phyloP scores from a whole-genome alignment of 2,113 vertebrate genomes.

The Microcebus ravelobensis region DNA sequence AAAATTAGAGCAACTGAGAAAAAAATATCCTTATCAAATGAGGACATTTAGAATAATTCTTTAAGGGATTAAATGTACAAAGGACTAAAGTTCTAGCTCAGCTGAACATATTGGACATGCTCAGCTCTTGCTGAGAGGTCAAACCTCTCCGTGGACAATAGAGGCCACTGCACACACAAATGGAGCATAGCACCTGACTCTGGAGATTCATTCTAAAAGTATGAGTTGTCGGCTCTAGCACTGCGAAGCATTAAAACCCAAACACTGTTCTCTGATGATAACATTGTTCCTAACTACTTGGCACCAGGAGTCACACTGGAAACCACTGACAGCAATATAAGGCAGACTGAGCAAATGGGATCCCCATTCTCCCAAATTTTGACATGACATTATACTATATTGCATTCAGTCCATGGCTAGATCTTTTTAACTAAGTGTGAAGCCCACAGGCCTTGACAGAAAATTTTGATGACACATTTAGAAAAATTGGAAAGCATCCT shows the following conservation, averaged over 20 bases:
- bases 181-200: conserved; percentile 22
- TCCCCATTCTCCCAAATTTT: not conserved
- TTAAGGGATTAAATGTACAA: not conserved
- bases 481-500: conserved; percentile 27
- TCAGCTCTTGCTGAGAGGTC: conserved; percentile 54
- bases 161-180: conserved; percentile 14
- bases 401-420: not conserved
- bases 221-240: conserved; percentile 29
- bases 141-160: conserved; percentile 49
- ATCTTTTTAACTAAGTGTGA: conserved; percentile 33
- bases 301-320: conserved; percentile 37
- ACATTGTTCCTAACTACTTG: conserved; percentile 69
- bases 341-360: conserved; percentile 30
- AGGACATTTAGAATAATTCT: conserved; percentile 31
- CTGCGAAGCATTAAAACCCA: conserved; percentile 58
- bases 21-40: conserved; percentile 11
- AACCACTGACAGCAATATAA: conserved; percentile 36
- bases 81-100: conserved; percentile 34
- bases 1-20: not conserved
- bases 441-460: not conserved
- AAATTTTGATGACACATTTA: conserved; percentile 19
- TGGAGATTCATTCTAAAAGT: conserved; percentile 50
- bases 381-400: not conserved
- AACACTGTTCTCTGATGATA: conserved; percentile 57
- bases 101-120: conserved; percentile 27